Evolutionary conservation across 2,113 vertebrate species (phyloP), one percentile per base, ranked within the genome.

Genomic region (Zootoca vivipara): DNA sequence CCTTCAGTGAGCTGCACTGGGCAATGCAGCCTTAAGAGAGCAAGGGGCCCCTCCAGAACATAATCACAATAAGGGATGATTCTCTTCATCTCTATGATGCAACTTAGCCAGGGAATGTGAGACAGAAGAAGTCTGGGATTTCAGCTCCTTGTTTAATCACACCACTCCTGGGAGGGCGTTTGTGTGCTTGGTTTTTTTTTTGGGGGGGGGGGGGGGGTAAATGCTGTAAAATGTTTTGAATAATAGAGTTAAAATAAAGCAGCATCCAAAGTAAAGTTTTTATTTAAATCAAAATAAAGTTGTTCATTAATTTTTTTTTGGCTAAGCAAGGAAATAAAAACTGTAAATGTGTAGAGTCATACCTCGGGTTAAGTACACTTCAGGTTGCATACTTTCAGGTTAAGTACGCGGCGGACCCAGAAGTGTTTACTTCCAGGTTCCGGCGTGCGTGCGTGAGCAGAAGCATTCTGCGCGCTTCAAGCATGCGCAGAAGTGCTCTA

Each of bases 1-100:
- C 67, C 89, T 81, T 67, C 82, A 89, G 30, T 62, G 87, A 40
- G 24, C 20, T 78, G 2, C 75, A 92, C 4, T 28, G n/a, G 82
- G 18, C 75, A 85, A 86, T n/a, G 58, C 30, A 74, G 56, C 58
- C 42, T 42, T 83, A 62, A 77, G 42, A 81, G 1, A 16, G 35
- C 74, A 15, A 86, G 40, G 81, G 69, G n/a, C 85, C 12, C 46
- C 3, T 80, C 86, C 64, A 79, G 73, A 22, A 82, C 56, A 2
- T 28, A 56, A 89, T 78, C 88, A 18, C 18, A 78, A 35, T 62
- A 18, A 62, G 58, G 7, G 56, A 35, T 81, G 42, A 30, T 20
- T 22, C 5, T 33, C 40, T 56, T 84, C 13, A 5, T 15, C 69
- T 46, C 18, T 38, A 52, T 56, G 70, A 85, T 58, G n/a, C n/a